These are phyloP conservation scores for Zaprionus bogoriensis DNA, from an alignment of 2,888 invertebrate species.

Conservation along the genomic window DNA sequence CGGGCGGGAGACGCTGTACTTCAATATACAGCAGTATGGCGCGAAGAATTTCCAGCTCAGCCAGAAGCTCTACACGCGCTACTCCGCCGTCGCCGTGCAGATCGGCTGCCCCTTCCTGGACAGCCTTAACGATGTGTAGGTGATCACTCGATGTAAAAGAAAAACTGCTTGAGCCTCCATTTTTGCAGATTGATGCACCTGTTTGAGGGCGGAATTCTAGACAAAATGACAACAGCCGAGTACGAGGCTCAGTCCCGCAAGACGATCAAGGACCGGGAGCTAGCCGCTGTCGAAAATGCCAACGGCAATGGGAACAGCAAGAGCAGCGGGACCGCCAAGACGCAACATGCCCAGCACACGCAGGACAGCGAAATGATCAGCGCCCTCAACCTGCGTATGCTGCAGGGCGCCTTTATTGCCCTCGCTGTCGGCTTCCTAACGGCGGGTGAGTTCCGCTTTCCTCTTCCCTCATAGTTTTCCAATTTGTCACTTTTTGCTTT, in stretches of 20 bases:
- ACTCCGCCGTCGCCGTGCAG: conserved; percentile 90
- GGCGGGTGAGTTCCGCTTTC: conserved; percentile 82
- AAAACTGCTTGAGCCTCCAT: no score
- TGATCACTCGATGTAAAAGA: neutral
- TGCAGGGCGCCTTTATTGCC: conserved; percentile 89
- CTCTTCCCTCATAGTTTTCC: neutral
- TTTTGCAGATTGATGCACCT: conserved; percentile 87
- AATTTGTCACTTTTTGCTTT: neutral
- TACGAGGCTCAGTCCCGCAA: conserved; percentile 88
- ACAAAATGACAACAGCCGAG: conserved; percentile 90
- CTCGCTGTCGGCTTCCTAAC: conserved; percentile 86
- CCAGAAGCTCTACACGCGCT: conserved; percentile 89
- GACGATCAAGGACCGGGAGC: conserved; percentile 71
- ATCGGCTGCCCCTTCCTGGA: conserved; percentile 90
- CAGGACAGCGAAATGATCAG: conserved; percentile 82
- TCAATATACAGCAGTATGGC: conserved; percentile 89
- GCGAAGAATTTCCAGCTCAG: conserved; percentile 86
- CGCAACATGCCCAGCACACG: conserved; percentile 24
- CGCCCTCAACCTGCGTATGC: conserved; percentile 88
- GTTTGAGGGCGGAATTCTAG: conserved; percentile 90
- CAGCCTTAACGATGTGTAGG: conserved; percentile 88
- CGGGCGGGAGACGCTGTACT: conserved; percentile 89
- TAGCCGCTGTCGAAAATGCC: conserved; percentile 35
- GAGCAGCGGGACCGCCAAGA: conserved; percentile 42
- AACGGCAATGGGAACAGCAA: conserved; percentile 42